Percentiles rank a stretch among this genome's conserved stretches.
phyloP scores from a whole-genome alignment of 2,888 invertebrate species.

The Bugula neritina region DNA sequence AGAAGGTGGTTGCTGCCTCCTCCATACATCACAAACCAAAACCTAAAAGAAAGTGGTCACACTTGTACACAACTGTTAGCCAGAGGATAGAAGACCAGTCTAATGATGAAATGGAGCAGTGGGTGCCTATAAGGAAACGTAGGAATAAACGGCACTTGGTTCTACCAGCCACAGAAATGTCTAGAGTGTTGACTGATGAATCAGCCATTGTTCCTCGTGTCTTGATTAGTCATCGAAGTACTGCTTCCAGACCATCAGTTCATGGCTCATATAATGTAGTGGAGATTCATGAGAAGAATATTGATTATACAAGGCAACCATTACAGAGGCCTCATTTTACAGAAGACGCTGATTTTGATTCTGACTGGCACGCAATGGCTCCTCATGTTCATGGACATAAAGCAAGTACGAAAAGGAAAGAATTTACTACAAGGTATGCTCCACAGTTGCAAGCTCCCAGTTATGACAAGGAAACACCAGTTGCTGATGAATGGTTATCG shows the following conservation, averaged over 20 bases:
- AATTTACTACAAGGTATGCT: neutral
- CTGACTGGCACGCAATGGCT: slow-evolving; percentile 23
- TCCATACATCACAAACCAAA: neutral
- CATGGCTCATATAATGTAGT: slow-evolving; percentile 20
- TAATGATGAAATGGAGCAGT: neutral
- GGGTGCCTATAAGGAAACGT: slow-evolving; percentile 20
- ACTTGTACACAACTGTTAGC: slow-evolving; percentile 15
- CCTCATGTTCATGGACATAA: neutral
- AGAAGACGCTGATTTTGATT: slow-evolving; percentile 23
- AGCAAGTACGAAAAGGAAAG: neutral
- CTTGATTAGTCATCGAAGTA: slow-evolving; percentile 2
- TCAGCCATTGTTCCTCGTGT: slow-evolving; percentile 15
- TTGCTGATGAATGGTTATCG: neutral
- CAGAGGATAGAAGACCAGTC: slow-evolving; percentile 15
- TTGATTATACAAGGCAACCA: slow-evolving; percentile 17
- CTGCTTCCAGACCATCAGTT: slow-evolving; percentile 1
- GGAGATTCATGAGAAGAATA: slow-evolving; percentile 18
- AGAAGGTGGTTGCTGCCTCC: slow-evolving; percentile 11
- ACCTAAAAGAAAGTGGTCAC: neutral
- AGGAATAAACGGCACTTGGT: slow-evolving; percentile 21
- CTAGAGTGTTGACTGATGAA: neutral
- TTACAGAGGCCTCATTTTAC: slow-evolving; percentile 18
- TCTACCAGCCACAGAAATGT: slow-evolving; percentile 2
- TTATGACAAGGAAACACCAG: slow-evolving; percentile 1
- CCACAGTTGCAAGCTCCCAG: neutral